Percentiles rank a stretch among this genome's conserved stretches.
These are phyloP conservation scores for Delichon dasypus DNA, from an alignment of 2,797 vertebrate species.

Conservation along the genomic window DNA sequence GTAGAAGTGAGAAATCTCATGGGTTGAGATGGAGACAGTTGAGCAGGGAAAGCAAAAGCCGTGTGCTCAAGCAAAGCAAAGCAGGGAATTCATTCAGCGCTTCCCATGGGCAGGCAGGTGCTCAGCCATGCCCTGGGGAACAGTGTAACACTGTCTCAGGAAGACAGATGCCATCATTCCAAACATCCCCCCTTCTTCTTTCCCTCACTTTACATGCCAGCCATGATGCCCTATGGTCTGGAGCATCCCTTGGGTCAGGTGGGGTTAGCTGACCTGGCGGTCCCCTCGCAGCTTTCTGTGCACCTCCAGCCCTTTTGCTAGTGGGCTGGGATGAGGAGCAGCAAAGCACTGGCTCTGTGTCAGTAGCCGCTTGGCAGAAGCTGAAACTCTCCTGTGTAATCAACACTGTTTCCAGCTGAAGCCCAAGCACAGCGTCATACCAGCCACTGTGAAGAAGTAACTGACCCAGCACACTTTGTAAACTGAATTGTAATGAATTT, in stretches of 20 bases:
- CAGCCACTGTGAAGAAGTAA: too few species aligned
- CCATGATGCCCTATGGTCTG: background rate
- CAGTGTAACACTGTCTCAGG: background rate
- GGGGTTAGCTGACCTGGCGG: background rate
- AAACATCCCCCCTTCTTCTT: background rate
- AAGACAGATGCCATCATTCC: background rate
- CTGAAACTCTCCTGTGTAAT: background rate
- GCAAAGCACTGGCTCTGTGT: background rate
- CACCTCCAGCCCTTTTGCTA: background rate
- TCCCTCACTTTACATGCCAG: too few species aligned
- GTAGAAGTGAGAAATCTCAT: background rate
- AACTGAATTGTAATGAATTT: background rate
- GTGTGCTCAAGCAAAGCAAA: background rate
- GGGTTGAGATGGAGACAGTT: background rate
- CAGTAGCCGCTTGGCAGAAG: background rate
- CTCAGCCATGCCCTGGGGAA: background rate
- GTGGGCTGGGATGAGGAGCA: background rate
- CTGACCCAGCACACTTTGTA: too few species aligned
- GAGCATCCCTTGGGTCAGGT: background rate
- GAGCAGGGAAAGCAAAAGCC: background rate
- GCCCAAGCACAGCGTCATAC: background rate
- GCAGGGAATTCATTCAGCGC: background rate
- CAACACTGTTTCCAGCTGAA: accelerated
- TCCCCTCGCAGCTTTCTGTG: background rate
- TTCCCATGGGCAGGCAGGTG: background rate